phyloP scores from a whole-genome alignment of 2,797 vertebrate genomes.

The Ispidina lecontei region DNA sequence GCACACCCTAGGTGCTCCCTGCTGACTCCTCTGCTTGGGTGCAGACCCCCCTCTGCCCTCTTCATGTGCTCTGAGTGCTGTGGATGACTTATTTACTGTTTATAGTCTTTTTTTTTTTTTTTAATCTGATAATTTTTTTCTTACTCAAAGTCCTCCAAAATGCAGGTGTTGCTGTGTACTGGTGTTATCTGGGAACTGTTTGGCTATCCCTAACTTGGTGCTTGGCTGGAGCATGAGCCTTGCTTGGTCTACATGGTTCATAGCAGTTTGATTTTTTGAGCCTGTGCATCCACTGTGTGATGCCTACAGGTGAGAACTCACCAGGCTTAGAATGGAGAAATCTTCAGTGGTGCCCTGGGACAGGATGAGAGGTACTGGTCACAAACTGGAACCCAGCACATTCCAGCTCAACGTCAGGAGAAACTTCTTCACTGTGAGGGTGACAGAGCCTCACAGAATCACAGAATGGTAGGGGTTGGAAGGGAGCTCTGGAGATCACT shows the following conservation, averaged over 20 bases:
- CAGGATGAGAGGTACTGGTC: too few relatives aligned
- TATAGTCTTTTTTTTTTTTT: not conserved
- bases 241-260: too few relatives aligned
- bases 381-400: too few relatives aligned
- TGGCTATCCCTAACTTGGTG: not conserved
- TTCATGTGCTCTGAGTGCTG: fast-evolving
- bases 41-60: not conserved
- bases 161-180: fast-evolving
- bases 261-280: not conserved
- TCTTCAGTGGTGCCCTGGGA: too few relatives aligned
- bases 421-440: too few relatives aligned
- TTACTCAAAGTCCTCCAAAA: not conserved
- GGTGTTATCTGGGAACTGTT: not conserved
- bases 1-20: not conserved
- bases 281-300: fast-evolving
- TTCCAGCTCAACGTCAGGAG: too few relatives aligned
- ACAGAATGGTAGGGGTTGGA: too few relatives aligned
- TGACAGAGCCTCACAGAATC: too few relatives aligned
- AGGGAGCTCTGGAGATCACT: too few relatives aligned
- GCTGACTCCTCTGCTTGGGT: not conserved
- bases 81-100: not conserved
- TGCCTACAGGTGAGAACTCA: too few relatives aligned
- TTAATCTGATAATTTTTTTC: not conserved
- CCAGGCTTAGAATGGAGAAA: too few relatives aligned
- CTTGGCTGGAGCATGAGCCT: too few relatives aligned